phyloP scores from a whole-genome alignment of 2,797 vertebrate species.

The Epinephelus awoara region DNA sequence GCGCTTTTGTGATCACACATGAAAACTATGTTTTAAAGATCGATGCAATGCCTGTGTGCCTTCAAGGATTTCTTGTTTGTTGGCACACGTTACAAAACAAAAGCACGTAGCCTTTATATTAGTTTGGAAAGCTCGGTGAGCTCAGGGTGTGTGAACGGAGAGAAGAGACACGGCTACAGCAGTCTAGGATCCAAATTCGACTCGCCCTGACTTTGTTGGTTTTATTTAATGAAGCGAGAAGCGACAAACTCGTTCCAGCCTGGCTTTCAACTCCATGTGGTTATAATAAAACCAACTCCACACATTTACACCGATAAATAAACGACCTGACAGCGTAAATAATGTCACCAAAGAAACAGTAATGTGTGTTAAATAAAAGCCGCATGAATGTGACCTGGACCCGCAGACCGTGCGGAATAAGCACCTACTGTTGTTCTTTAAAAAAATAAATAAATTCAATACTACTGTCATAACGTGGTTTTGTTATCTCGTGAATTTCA shows the following conservation, averaged over 20 bases:
- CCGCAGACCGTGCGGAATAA: neutral
- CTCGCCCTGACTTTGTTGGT: constrained; percentile 24
- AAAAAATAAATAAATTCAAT: too few relatives aligned
- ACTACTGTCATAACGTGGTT: too few relatives aligned
- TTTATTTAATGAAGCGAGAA: constrained; percentile 43
- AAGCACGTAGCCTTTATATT: neutral
- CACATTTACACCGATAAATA: neutral
- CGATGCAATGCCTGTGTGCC: too few relatives aligned
- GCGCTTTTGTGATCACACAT: neutral
- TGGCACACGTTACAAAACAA: neutral
- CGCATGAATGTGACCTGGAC: neutral
- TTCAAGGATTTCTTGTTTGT: neutral
- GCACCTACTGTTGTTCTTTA: neutral
- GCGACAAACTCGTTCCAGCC: neutral
- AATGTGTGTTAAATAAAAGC: neutral
- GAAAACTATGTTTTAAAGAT: neutral
- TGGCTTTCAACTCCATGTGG: constrained; percentile 11
- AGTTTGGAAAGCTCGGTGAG: neutral
- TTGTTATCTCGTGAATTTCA: neutral
- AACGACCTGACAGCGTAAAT: neutral
- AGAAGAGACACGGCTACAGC: neutral
- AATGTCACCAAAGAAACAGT: neutral
- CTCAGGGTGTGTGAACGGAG: neutral
- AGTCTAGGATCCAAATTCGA: neutral
- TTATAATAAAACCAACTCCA: neutral